phyloP scores from a whole-genome alignment of 2,113 vertebrate species.

The Saccopteryx bilineata region DNA sequence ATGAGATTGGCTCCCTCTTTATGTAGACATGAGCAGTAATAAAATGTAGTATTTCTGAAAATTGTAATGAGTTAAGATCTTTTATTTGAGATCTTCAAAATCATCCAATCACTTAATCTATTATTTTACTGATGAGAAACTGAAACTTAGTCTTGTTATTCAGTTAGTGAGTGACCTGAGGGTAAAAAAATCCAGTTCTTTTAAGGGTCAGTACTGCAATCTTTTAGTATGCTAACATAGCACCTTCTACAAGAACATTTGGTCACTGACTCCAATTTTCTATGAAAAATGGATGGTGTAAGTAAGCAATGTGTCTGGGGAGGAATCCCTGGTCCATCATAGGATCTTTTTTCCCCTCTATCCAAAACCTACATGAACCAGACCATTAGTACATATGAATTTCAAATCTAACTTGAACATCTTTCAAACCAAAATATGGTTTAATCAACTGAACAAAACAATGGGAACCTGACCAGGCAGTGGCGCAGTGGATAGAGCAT shows the following conservation, averaged over 20 bases:
- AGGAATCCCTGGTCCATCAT: neutral
- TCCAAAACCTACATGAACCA: neutral
- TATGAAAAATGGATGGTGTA: neutral
- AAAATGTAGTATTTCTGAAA: neutral
- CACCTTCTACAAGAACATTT: neutral
- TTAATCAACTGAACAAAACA: conserved; percentile 26
- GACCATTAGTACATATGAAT: neutral
- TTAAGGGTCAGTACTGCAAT: neutral
- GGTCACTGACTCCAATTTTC: neutral
- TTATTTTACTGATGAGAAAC: neutral
- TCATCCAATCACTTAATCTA: neutral
- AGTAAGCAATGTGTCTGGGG: neutral
- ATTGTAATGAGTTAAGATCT: neutral
- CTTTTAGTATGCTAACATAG: neutral
- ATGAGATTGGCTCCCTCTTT: conserved; percentile 21
- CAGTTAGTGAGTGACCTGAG: neutral
- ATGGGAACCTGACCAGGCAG: neutral
- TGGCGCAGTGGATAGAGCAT: no score
- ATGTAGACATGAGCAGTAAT: neutral
- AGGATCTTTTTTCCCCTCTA: neutral
- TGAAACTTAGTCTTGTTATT: neutral
- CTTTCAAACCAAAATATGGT: neutral
- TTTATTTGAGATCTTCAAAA: neutral
- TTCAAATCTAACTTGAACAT: neutral
- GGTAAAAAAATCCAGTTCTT: neutral